Percentiles rank a stretch among this genome's conserved stretches.
Evolutionary conservation across 1,140 invertebrate genomes (phyloP).

Genomic region (Leguminivora glycinivorella): DNA sequence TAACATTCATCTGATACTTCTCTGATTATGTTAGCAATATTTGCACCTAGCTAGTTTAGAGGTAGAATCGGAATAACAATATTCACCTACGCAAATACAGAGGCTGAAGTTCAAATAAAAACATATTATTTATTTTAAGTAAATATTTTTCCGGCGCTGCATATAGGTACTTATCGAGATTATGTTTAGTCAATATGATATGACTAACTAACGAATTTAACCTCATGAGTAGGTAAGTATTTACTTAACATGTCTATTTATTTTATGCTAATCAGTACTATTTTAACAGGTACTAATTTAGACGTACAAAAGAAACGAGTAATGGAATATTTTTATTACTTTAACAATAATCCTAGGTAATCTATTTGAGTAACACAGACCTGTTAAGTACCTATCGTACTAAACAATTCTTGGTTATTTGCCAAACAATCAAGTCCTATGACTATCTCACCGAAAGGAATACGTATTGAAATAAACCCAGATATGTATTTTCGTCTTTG

Average conservation of each 20-base stretch:
- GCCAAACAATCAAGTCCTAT: conserved; percentile 44
- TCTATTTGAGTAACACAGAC: conserved; percentile 20
- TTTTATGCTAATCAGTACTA: neutral
- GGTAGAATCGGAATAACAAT: too few relatives aligned
- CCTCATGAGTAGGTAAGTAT: neutral
- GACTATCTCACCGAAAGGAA: conserved; percentile 35
- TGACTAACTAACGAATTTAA: neutral
- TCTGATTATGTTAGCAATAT: neutral
- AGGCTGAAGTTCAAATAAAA: neutral
- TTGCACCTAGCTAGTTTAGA: too few relatives aligned
- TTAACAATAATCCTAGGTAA: conserved; percentile 16
- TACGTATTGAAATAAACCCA: conserved; percentile 31
- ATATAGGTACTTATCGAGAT: neutral
- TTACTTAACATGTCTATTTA: neutral
- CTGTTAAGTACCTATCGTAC: conserved; percentile 6
- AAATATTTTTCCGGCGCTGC: neutral
- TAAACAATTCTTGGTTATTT: conserved; percentile 40
- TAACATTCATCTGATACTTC: neutral
- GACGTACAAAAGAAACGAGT: neutral
- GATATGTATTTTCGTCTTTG: conserved; percentile 42
- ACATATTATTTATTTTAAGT: neutral
- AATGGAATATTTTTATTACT: neutral
- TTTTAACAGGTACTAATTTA: neutral
- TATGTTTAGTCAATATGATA: neutral
- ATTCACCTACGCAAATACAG: neutral